These are phyloP conservation scores for Zosterops pallidus DNA, from an alignment of 2,113 vertebrate genomes.

Conservation along the genomic window DNA sequence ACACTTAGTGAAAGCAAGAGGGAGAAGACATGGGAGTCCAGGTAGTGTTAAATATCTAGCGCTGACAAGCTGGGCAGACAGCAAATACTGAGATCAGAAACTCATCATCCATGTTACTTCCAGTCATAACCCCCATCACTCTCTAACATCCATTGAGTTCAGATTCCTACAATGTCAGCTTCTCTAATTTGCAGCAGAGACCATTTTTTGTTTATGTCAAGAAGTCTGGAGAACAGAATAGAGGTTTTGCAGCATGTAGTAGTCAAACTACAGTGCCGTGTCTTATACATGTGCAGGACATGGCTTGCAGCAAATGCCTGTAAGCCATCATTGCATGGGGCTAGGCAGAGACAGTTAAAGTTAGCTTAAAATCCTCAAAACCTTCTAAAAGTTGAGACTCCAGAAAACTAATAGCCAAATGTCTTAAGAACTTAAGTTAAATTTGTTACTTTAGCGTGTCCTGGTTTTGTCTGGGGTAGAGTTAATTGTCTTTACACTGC, in stretches of 20 bases:
- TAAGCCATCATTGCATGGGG: not conserved
- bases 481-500: not conserved
- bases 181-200: not conserved
- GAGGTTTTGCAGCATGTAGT: not conserved
- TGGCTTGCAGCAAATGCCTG: not conserved
- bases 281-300: not conserved
- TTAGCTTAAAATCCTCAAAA: not conserved
- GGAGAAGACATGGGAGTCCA: rapidly evolving
- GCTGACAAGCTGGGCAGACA: not conserved
- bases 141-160: not conserved
- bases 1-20: not conserved
- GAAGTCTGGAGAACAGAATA: not conserved
- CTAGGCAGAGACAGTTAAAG: not conserved
- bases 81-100: not conserved
- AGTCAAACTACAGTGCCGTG: not conserved
- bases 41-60: not conserved
- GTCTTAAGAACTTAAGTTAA: not conserved
- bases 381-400: not conserved
- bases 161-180: not conserved
- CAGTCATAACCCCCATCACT: not conserved
- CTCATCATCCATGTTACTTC: not conserved
- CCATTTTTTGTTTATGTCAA: not conserved
- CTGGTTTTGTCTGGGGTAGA: not conserved
- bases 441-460: not conserved
- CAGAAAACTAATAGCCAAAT: not conserved